Conservation (phyloP, 2,113 vertebrate genomes). For the Choloepus hoffmanni region DNA sequence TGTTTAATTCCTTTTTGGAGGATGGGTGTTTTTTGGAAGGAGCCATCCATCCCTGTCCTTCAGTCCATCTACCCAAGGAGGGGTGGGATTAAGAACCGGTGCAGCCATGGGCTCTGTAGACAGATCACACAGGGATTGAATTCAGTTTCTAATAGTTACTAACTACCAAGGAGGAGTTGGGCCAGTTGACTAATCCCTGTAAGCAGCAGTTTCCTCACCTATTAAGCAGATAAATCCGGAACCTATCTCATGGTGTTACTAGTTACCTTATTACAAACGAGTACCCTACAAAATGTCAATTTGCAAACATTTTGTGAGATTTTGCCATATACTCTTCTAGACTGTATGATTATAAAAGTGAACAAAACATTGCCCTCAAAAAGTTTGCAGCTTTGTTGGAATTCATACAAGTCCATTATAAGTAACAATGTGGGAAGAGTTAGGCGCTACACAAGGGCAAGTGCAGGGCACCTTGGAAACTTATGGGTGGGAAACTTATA, state of each 20-base stretch:
- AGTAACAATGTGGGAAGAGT: background rate
- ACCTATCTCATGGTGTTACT: no score
- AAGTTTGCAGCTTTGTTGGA: background rate
- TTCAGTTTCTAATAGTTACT: background rate
- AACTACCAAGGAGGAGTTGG: background rate
- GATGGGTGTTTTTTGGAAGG: background rate
- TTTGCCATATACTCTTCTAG: background rate
- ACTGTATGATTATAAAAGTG: background rate
- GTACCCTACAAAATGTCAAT: background rate
- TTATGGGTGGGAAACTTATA: background rate
- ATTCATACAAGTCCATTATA: background rate
- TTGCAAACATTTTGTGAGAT: background rate
- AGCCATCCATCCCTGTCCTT: background rate
- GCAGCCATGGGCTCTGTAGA: background rate
- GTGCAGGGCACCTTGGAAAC: background rate
- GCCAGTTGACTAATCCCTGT: no score
- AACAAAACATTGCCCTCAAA: background rate
- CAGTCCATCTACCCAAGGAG: background rate
- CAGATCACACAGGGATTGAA: fast-evolving
- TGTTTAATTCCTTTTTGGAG: background rate
- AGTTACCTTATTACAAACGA: background rate
- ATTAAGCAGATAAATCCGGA: background rate
- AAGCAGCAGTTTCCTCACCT: background rate
- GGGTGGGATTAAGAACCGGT: background rate
- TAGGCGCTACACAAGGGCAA: background rate